Conservation (phyloP, 1,140 invertebrate species). For the Ceratoteleas bidentatus region DNA sequence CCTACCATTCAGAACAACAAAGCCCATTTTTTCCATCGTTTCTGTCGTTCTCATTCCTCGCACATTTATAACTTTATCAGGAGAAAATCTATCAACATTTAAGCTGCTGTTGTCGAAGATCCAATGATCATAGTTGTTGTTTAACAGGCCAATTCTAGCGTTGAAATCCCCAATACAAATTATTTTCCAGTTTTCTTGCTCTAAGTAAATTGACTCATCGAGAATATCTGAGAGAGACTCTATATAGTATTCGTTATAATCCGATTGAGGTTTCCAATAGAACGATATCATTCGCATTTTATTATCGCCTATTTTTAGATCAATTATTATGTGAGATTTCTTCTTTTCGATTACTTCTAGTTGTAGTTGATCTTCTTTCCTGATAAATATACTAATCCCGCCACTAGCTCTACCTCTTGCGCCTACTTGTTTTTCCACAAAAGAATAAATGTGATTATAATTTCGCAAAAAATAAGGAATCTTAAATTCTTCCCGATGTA, state of each 20-base stretch:
- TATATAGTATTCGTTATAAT: slow-evolving; percentile 1
- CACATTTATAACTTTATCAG: background rate
- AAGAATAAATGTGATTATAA: background rate
- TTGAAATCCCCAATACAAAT: slow-evolving; percentile 18
- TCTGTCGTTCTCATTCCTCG: background rate
- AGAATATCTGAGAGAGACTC: background rate
- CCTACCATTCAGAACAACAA: slow-evolving; percentile 6
- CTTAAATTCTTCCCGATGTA: background rate
- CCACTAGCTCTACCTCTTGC: slow-evolving; percentile 13
- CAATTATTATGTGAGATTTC: slow-evolving; percentile 7
- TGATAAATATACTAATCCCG: slow-evolving; percentile 8
- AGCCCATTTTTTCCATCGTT: slow-evolving; percentile 10
- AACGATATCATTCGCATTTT: slow-evolving; percentile 1
- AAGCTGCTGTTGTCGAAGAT: background rate
- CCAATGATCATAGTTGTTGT: slow-evolving; percentile 1
- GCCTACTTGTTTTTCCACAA: background rate
- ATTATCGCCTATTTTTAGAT: background rate
- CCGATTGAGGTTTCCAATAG: slow-evolving; percentile 9
- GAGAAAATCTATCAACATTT: background rate
- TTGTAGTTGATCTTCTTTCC: background rate
- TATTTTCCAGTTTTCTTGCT: slow-evolving; percentile 2
- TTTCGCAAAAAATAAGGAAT: slow-evolving; percentile 10
- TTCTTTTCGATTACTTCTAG: background rate
- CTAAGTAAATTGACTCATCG: background rate
- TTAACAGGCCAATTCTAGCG: slow-evolving; percentile 4